Evolutionary conservation across 2,797 vertebrate species (phyloP), one percentile per base, ranked within the genome.

Genomic region (Picus viridis): DNA sequence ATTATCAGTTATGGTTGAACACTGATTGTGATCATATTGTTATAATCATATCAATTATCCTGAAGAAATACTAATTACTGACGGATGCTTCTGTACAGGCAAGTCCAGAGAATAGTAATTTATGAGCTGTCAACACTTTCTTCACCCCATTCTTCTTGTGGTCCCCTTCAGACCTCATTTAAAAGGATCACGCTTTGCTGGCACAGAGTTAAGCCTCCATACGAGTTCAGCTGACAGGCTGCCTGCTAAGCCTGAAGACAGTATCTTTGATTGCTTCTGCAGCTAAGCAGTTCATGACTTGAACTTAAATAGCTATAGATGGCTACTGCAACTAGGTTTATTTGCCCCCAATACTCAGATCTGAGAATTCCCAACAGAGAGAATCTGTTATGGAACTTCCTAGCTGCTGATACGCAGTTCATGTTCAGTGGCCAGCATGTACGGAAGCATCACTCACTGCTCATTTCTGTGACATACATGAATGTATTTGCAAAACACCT

Each of bases 231-330:
- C 74, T 73, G 72, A 39, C 86, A 90, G 84, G 43, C 54, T 86
- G 63, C 43, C 82, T 83, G 70, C 67, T 94, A 86, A 96, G 67
- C 73, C 92, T 1, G 7, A 61, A 91, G 67, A 58, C 68, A 32
- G 79, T 56, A 82, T 49, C 89, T 94, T 87, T 89, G 83, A 81
- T 85, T 72, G 88, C 84, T 94, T 94, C 51, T n/a, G 56, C 73
- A 58, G 67, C 85, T 94, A 95, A 94, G 86, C 73, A 86, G 89
- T 89, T 94, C 6, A 5, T 80, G 93, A 74, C 84, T 90, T 91
- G 70, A 84, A 79, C 88, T 76, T 69, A 96, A 92, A 95, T 94
- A 94, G 69, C 90, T 59, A 51, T 63, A 57, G 47, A 30, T 57
- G 64, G 62, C 43, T 53, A 56, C 76, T 63, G 43, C 73, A 90